Evolutionary conservation across 2,113 vertebrate genomes (phyloP), one percentile per base, ranked within the genome.

Genomic region (Archocentrus centrarchus): DNA sequence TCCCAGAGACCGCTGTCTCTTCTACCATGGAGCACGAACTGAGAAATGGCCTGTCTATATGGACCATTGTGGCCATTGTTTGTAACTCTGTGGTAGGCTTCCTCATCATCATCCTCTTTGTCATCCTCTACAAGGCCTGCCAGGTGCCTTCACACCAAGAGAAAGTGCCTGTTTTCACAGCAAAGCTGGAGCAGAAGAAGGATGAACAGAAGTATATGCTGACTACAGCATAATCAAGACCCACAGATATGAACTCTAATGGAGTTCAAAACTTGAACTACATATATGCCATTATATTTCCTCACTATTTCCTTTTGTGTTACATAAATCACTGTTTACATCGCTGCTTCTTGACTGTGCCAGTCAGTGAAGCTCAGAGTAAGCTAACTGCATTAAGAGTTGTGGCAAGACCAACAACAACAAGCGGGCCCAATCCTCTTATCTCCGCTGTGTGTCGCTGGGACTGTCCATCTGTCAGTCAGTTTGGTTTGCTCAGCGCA

Each of bases 41-140:
- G 66, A 92, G 83, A 82, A 88, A 63, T 59, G 94, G 94, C 1
- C 90, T 97, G 79, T 96, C 96, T 1, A 75, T 90, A 13, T 96
- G 95, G 88, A 91, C 96, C 79, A 93, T 96, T 2, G 35, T 92
- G 10, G 96, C 96, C 86, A 96, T 97, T 11, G 94, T 89, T 32
- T 96, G 96, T 53, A 97, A 97, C 93, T 93, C 94, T 0, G 90
- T 88, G 57, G 94, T 95, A 32, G 95, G 92, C 8, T 57, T 95
- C 62, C 95, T 97, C 77, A 93, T 96, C 60, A 86, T 96, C 75
- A 91, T 96, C 63, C 95, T 97, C 44, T 95, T 96, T 35, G 88
- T 92, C 20, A 93, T 97, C 88, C 92, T 97, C 64, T 97, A 92
- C 93, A 96, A 96, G 83, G 96, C 96, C 78, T 97, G 96, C 88